phyloP scores from a whole-genome alignment of 2,797 vertebrate species.

The Ibycter americanus region DNA sequence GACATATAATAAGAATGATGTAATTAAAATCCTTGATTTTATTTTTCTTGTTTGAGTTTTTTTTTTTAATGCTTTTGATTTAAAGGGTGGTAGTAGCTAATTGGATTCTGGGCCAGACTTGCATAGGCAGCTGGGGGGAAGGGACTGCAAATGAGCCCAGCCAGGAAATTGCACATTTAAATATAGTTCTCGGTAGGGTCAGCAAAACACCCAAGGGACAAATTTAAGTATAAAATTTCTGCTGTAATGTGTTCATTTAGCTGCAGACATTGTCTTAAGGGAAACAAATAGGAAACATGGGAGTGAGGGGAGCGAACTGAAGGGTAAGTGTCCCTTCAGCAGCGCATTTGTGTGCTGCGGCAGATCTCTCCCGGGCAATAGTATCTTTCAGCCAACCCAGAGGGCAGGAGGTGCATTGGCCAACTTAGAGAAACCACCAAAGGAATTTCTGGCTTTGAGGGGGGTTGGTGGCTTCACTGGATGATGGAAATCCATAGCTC shows the following conservation, averaged over 20 bases:
- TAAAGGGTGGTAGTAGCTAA: conserved; percentile 36
- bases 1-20: background rate
- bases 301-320: background rate
- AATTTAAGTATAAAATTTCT: conserved; percentile 38
- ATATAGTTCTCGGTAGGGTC: conserved; percentile 54
- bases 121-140: background rate
- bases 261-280: background rate
- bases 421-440: background rate
- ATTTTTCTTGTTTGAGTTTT: conserved; percentile 14
- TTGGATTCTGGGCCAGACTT: conserved; percentile 32
- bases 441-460: background rate
- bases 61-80: conserved; percentile 34
- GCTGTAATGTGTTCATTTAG: conserved; percentile 36
- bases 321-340: background rate
- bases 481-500: background rate
- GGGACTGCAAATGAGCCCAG: conserved; percentile 38
- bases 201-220: conserved; percentile 30
- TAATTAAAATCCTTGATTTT: conserved; percentile 39
- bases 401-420: background rate
- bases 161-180: conserved; percentile 63
- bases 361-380: background rate
- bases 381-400: background rate
- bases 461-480: background rate
- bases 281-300: background rate
- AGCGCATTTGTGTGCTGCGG: background rate